Conservation (phyloP, 2,888 invertebrate species). For the Hybos culiciformis region DNA sequence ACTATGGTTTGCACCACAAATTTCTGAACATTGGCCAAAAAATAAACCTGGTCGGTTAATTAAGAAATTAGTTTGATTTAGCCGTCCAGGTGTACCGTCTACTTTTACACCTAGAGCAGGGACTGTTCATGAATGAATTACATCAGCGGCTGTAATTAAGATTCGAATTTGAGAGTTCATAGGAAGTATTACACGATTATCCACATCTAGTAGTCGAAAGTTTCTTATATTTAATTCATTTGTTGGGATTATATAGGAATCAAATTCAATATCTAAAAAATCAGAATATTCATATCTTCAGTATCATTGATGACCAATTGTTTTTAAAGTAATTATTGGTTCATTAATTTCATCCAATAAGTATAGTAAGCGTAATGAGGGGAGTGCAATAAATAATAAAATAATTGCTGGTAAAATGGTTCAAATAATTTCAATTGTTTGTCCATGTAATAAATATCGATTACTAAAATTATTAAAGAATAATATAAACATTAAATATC, state of each 20-base stretch:
- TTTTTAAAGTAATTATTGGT: slow-evolving; percentile 44
- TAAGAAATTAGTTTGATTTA: slow-evolving; percentile 49
- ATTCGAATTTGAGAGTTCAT: slow-evolving; percentile 49
- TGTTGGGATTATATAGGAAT: slow-evolving; percentile 45
- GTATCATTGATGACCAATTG: slow-evolving; percentile 52
- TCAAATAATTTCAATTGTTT: slow-evolving; percentile 52
- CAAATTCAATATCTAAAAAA: slow-evolving; percentile 45
- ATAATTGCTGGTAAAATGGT: slow-evolving; percentile 46
- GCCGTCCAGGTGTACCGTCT: slow-evolving; percentile 49
- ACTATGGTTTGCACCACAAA: slow-evolving; percentile 66
- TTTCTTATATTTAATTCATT: slow-evolving; percentile 31
- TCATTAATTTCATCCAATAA: slow-evolving; percentile 47
- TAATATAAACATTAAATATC: slow-evolving; percentile 42
- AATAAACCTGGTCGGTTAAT: slow-evolving; percentile 50
- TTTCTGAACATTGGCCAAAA: slow-evolving; percentile 69
- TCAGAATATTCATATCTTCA: slow-evolving; percentile 54
- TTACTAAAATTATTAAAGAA: slow-evolving; percentile 44
- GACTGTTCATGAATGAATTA: slow-evolving; percentile 52
- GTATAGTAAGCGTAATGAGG: slow-evolving; percentile 46
- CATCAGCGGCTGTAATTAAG: slow-evolving; percentile 47
- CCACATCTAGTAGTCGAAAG: slow-evolving; percentile 49
- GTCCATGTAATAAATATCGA: slow-evolving; percentile 43
- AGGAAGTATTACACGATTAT: slow-evolving; percentile 46
- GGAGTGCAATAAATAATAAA: slow-evolving; percentile 48
- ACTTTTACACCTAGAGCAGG: slow-evolving; percentile 49